These are phyloP conservation scores for Pseudochirops cupreus DNA, from an alignment of 2,797 vertebrate species.

Conservation along the genomic window DNA sequence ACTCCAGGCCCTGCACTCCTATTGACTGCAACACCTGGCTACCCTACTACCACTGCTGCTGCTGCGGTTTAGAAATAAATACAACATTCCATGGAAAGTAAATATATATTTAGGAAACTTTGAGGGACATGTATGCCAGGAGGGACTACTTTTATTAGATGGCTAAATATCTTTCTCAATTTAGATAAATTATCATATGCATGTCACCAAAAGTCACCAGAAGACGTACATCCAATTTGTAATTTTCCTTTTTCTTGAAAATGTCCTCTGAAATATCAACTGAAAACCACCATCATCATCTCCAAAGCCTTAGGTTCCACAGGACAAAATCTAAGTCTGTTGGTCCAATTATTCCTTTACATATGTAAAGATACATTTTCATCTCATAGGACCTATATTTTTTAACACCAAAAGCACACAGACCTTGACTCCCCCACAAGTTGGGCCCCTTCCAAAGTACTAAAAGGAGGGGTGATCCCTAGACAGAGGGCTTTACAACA, in stretches of 20 bases:
- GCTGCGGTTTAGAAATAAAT: not conserved
- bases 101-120: not conserved
- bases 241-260: not conserved
- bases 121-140: not conserved
- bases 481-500: not conserved
- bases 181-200: not conserved
- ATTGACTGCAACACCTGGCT: not conserved
- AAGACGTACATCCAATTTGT: not conserved
- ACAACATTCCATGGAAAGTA: not conserved
- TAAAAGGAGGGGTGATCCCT: not conserved
- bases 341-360: not conserved
- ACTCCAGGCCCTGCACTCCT: not conserved
- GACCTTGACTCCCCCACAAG: not conserved
- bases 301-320: not conserved
- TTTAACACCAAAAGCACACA: not conserved
- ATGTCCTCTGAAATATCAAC: not conserved
- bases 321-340: not conserved
- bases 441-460: not conserved
- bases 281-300: not conserved
- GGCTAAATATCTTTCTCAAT: not conserved
- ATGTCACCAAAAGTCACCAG: too few species aligned
- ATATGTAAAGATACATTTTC: not conserved
- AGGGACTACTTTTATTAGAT: not conserved
- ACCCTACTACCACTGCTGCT: not conserved
- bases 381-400: not conserved